phyloP scores from a whole-genome alignment of 2,797 vertebrate species.

The Hypotaenidia okinawae region DNA sequence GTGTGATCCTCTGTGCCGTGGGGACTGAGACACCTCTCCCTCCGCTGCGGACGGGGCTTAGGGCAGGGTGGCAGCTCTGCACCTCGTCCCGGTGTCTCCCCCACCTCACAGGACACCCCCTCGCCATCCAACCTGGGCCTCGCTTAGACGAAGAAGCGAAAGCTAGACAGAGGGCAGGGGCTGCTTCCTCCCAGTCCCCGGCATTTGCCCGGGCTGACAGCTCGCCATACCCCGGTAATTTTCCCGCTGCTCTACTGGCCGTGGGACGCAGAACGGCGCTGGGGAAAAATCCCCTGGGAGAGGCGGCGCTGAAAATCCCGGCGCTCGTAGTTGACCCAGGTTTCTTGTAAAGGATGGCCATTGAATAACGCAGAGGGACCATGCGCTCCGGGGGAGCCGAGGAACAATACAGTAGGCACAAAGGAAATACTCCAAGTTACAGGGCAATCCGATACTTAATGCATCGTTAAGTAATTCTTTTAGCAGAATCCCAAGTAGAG shows the following conservation, averaged over 20 bases:
- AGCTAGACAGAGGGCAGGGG: background rate
- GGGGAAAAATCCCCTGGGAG: background rate
- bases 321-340: background rate
- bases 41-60: background rate
- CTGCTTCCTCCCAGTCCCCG: background rate
- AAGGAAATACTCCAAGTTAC: conserved; percentile 21
- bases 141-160: background rate
- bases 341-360: background rate
- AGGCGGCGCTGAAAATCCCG: background rate
- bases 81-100: no score
- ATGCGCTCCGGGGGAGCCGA: background rate
- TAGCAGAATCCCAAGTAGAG: conserved; percentile 17
- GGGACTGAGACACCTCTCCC: background rate
- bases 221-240: background rate
- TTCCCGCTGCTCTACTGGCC: background rate
- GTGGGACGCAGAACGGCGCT: background rate
- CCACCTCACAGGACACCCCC: background rate
- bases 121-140: background rate
- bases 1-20: background rate
- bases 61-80: background rate
- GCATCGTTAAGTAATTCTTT: background rate
- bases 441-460: conserved; percentile 38
- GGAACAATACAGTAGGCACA: conserved; percentile 15
- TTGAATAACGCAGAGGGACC: background rate
- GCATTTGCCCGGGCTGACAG: background rate